Percentiles rank a stretch among this genome's conserved stretches.
phyloP scores from a whole-genome alignment of 2,113 vertebrate genomes.

The Mobula birostris region DNA sequence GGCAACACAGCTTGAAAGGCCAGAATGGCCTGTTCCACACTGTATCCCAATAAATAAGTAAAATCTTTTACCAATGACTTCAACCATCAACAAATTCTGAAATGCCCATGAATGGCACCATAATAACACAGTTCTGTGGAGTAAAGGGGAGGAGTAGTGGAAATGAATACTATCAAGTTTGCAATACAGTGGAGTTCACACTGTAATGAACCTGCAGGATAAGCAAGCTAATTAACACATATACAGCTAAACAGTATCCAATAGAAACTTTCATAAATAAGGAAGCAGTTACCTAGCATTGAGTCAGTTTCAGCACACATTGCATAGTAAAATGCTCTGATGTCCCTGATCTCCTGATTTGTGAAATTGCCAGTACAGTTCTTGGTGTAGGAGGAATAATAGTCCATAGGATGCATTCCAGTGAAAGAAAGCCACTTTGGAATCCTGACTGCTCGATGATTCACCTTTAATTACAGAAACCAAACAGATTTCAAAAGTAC shows the following conservation, averaged over 20 bases:
- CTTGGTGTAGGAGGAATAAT: slow-evolving; percentile 87
- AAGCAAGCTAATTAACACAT: background rate
- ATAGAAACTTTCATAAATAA: background rate
- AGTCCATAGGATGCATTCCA: slow-evolving; percentile 84
- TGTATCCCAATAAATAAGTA: too few species aligned
- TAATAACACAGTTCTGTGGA: too few species aligned
- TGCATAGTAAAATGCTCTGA: slow-evolving; percentile 87
- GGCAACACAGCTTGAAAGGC: too few species aligned
- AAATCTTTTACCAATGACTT: too few species aligned
- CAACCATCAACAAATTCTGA: too few species aligned
- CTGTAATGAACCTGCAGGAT: background rate
- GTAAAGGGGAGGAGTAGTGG: too few species aligned
- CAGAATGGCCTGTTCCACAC: too few species aligned
- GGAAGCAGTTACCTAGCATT: slow-evolving; percentile 75
- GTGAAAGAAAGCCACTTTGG: slow-evolving; percentile 78
- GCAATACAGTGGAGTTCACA: background rate
- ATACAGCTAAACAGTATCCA: background rate
- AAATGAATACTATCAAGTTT: background rate
- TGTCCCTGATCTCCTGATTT: slow-evolving; percentile 70
- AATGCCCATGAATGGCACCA: too few species aligned
- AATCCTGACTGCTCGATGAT: slow-evolving; percentile 63
- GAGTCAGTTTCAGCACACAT: slow-evolving; percentile 94
- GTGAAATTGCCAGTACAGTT: slow-evolving; percentile 87
- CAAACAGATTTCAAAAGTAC: background rate
- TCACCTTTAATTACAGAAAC: slow-evolving; percentile 62